phyloP scores from a whole-genome alignment of 2,888 invertebrate species.

The Drosophila demipolita region DNA sequence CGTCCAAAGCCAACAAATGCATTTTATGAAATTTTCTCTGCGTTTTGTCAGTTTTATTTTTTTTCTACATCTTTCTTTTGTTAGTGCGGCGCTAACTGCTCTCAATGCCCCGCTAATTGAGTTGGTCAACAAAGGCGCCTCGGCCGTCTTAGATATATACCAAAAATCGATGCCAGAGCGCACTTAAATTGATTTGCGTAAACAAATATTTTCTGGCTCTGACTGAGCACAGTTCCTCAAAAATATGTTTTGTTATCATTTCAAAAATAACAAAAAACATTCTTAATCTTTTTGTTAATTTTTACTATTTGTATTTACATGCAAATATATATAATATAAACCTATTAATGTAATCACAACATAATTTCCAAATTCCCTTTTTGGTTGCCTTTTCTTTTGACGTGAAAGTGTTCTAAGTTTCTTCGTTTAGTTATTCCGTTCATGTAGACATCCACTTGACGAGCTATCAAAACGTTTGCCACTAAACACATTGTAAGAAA shows the following conservation, averaged over 20 bases:
- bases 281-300: neutral
- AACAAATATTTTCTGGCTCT: neutral
- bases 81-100: constrained; percentile 73
- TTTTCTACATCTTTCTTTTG: constrained; percentile 17
- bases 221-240: neutral
- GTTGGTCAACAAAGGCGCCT: constrained; percentile 71
- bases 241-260: neutral
- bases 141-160: constrained; percentile 2
- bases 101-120: constrained; percentile 79
- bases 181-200: constrained; percentile 4
- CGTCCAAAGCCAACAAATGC: neutral
- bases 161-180: neutral
- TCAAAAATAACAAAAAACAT: neutral
- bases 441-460: constrained; percentile 16
- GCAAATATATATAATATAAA: neutral
- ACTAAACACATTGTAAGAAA: neutral
- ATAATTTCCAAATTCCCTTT: neutral
- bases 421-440: constrained; percentile 17
- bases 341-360: neutral
- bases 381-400: neutral
- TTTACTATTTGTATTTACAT: neutral
- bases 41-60: constrained; percentile 10
- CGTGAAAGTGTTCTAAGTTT: neutral
- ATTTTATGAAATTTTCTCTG: constrained; percentile 5
- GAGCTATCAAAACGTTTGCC: constrained; percentile 1